phyloP scores from a whole-genome alignment of 2,888 invertebrate genomes.

The Oscheius sp. region DNA sequence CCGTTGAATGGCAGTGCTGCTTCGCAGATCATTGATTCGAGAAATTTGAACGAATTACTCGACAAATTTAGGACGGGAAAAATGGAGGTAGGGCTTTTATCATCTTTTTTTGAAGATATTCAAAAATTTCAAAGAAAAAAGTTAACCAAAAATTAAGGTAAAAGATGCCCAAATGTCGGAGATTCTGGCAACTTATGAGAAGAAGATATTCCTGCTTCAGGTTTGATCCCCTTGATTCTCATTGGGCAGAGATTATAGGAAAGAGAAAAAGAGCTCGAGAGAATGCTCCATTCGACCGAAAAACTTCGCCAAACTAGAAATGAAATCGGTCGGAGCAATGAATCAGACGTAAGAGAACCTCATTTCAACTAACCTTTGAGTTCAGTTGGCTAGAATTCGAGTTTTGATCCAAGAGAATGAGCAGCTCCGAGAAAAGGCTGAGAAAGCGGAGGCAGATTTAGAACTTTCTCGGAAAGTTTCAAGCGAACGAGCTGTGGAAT shows the following conservation, averaged over 20 bases:
- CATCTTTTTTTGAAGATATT: background rate
- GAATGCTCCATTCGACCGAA: slow-evolving; percentile 71
- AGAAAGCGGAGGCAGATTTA: slow-evolving; percentile 8
- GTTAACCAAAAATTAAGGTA: slow-evolving; percentile 30
- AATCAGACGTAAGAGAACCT: slow-evolving; percentile 16
- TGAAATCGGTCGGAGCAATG: slow-evolving; percentile 16
- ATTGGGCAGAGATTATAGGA: slow-evolving; percentile 24
- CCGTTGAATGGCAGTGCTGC: background rate
- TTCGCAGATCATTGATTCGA: background rate
- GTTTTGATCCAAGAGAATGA: slow-evolving; percentile 36
- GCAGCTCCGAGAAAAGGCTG: slow-evolving; percentile 22
- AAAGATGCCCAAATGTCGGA: slow-evolving; percentile 57
- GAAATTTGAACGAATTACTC: slow-evolving; percentile 36
- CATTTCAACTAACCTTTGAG: background rate
- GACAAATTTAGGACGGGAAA: slow-evolving; percentile 23
- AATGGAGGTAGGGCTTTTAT: background rate
- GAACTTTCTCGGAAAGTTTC: background rate
- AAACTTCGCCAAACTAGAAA: slow-evolving; percentile 62
- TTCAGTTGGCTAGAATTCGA: slow-evolving; percentile 34
- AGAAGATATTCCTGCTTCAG: slow-evolving; percentile 52
- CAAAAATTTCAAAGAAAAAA: too few relatives aligned
- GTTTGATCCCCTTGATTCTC: slow-evolving; percentile 27
- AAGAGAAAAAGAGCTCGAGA: slow-evolving; percentile 70
- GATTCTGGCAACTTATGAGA: slow-evolving; percentile 54
- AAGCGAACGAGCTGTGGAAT: background rate